Percentiles rank a stretch among this genome's conserved stretches.
These are phyloP conservation scores for Micrasema minimum DNA, from an alignment of 1,140 invertebrate genomes.

Conservation along the genomic window DNA sequence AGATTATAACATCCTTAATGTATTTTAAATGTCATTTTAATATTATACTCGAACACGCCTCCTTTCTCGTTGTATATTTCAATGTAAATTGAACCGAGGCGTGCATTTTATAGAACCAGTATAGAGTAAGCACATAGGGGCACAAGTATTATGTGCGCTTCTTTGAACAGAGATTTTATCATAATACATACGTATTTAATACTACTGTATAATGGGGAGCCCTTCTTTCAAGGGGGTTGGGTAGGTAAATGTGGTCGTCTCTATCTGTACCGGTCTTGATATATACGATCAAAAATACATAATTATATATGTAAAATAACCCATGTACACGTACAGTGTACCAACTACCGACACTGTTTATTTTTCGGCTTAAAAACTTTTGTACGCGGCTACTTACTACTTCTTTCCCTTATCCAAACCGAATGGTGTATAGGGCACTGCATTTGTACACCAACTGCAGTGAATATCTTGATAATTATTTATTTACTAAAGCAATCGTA, in stretches of 20 bases:
- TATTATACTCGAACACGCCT: constrained; percentile 51
- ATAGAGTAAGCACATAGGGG: background rate
- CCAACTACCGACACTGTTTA: no score
- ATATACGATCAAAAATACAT: no score
- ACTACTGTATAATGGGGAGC: constrained; percentile 12
- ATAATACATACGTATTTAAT: constrained; percentile 26
- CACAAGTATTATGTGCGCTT: constrained; percentile 15
- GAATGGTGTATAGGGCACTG: no score
- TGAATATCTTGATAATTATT: no score
- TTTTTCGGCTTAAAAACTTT: no score
- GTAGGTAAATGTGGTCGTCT: constrained; percentile 9
- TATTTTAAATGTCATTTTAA: constrained; percentile 54
- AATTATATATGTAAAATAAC: no score
- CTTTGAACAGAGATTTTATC: constrained; percentile 28
- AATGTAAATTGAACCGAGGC: constrained; percentile 40
- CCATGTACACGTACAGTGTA: no score
- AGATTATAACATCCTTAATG: constrained; percentile 52
- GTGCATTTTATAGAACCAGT: constrained; percentile 38
- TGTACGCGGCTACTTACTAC: no score
- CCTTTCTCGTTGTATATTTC: constrained; percentile 30
- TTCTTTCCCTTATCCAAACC: no score
- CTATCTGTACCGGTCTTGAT: background rate
- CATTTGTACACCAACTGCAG: no score
- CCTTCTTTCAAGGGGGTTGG: constrained; percentile 22
- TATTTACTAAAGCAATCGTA: no score